Evolutionary conservation across 2,888 invertebrate species (phyloP), one percentile per base, ranked within the genome.

Genomic region (Dynastes tityus): DNA sequence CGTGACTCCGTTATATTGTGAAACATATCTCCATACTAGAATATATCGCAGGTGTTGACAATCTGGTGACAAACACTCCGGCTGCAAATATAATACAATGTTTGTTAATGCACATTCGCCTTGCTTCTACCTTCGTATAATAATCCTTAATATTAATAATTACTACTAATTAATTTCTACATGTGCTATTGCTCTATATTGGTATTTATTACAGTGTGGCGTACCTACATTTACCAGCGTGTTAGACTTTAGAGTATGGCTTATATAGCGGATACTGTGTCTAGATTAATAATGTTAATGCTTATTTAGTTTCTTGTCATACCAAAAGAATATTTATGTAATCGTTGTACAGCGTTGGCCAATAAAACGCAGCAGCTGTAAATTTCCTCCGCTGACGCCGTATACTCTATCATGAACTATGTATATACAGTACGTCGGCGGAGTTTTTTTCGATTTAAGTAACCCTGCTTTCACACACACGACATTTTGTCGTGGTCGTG

Each of bases 1-100:
- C 73, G 61, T 45, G 58, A 61, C 73, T 74, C 40, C 45, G 61
- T 40, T 74, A 63, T 74, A 61, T 61, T 45, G 45, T 61, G 61
- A 63, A 74, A 74, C 61, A 32, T 45, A 73, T 55, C 22, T 58
- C 40, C 58, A 5, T 73, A 73, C 22, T 16, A 63, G 45, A 61
- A 9, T 74, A 29, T 74, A 74, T 74, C 73, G 45, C 73, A 74
- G 73, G 73, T 74, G 73, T 58, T 74, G 73, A 74, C 73, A 74
- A 74, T 61, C 73, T 74, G 73, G 61, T 61, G 73, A 61, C 61
- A 74, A 74, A 74, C 58, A 27, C n/a, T 61, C 61, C 27, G 22
- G 1, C 61, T 45, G 58, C 45, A 74, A 61, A 74, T 74, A 74
- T 61, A 61, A 61, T 61, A 61, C 61, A 27, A 49, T 61, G 73